phyloP scores from a whole-genome alignment of 2,888 invertebrate genomes.

The Clunio marinus region DNA sequence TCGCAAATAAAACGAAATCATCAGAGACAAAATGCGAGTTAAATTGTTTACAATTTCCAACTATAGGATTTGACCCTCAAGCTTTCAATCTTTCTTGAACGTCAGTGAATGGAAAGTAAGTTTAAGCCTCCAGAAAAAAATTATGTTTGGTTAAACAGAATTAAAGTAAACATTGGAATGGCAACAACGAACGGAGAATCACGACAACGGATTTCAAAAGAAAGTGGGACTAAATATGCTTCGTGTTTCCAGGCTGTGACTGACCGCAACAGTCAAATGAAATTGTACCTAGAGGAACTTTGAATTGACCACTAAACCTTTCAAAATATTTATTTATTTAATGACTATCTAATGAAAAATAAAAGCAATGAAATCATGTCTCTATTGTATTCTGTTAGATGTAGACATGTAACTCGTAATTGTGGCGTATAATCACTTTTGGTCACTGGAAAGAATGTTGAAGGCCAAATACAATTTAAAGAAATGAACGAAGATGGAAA shows the following conservation, averaged over 20 bases:
- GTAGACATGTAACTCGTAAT: background rate
- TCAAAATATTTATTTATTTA: no score
- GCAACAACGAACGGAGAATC: background rate
- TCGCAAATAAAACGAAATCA: no score
- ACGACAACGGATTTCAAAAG: background rate
- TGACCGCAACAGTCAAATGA: background rate
- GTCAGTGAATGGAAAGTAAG: background rate
- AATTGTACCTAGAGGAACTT: background rate
- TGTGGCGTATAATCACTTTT: background rate
- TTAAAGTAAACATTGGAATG: background rate
- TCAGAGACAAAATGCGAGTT: background rate
- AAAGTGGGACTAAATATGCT: background rate
- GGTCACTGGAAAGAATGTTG: background rate
- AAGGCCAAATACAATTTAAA: background rate
- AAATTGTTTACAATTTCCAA: background rate
- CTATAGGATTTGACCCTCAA: background rate
- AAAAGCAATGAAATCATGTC: no score
- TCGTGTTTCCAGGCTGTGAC: constrained; percentile 2
- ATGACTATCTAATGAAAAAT: no score
- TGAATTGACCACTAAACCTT: background rate
- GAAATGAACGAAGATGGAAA: background rate
- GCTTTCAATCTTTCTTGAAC: no score
- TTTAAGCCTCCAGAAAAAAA: background rate
- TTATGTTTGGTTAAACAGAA: no score
- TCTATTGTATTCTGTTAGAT: no score